These are phyloP conservation scores for Amphipoea oculea DNA, from an alignment of 2,888 invertebrate species.

Conservation along the genomic window DNA sequence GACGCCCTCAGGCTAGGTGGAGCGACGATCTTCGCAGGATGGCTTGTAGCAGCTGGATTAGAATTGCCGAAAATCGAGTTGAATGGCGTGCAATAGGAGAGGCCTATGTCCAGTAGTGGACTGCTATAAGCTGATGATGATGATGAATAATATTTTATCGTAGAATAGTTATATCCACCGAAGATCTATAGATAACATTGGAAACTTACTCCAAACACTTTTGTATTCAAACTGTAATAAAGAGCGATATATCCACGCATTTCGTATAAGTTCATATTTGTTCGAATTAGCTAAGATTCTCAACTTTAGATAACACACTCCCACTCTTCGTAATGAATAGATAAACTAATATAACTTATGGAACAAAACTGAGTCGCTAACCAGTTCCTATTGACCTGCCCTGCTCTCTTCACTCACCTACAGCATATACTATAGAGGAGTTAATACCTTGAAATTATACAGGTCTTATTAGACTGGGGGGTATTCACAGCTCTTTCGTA, in stretches of 20 bases:
- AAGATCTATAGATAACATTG: constrained; percentile 15
- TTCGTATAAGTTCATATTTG: constrained; percentile 60
- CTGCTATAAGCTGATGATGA: too few relatives aligned
- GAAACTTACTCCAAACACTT: constrained; percentile 39
- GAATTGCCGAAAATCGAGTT: too few relatives aligned
- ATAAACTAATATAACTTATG: constrained; percentile 77
- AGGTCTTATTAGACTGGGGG: constrained; percentile 67
- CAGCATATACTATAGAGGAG: constrained; percentile 25
- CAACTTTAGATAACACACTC: constrained; percentile 73
- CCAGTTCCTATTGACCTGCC: constrained; percentile 66
- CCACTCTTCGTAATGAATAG: constrained; percentile 75
- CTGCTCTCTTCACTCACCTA: constrained; percentile 31
- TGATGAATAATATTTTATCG: too few relatives aligned
- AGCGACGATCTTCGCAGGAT: too few relatives aligned
- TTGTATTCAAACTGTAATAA: constrained; percentile 51
- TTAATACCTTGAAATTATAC: constrained; percentile 34
- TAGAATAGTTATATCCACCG: not conserved
- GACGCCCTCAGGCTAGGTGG: too few relatives aligned
- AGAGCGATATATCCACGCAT: constrained; percentile 45
- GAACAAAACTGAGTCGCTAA: constrained; percentile 69
- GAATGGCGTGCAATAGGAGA: too few relatives aligned
- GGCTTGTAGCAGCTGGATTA: too few relatives aligned
- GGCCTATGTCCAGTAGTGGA: too few relatives aligned
- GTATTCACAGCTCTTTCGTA: constrained; percentile 83
- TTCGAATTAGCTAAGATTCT: constrained; percentile 67